Evolutionary conservation across 2,888 invertebrate genomes (phyloP).

Genomic region (Lycocerus yunnanus): DNA sequence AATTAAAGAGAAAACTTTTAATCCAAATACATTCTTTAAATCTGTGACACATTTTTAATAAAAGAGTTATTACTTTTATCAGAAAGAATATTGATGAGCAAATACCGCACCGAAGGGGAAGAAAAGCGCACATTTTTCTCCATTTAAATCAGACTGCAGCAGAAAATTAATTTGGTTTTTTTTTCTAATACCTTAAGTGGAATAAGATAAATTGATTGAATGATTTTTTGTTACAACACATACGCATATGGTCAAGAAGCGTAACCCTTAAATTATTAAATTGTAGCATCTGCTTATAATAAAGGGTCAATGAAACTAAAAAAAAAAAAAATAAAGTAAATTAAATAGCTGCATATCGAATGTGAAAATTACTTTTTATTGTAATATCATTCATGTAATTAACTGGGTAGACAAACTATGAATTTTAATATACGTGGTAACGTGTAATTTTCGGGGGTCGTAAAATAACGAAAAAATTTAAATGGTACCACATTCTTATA

Average conservation of each 20-base stretch:
- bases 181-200: slow-evolving; percentile 1
- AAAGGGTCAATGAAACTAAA: slow-evolving; percentile 16
- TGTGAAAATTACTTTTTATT: slow-evolving; percentile 33
- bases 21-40: slow-evolving; percentile 36
- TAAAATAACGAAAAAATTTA: background rate
- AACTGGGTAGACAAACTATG: slow-evolving; percentile 15
- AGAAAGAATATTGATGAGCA: slow-evolving; percentile 30
- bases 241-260: slow-evolving; percentile 26
- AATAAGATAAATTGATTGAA: slow-evolving; percentile 9
- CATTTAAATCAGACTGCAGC: background rate
- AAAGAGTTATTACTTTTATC: slow-evolving; percentile 37
- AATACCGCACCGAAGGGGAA: slow-evolving; percentile 8
- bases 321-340: slow-evolving; percentile 27
- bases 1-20: slow-evolving; percentile 37
- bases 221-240: background rate
- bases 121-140: slow-evolving; percentile 5
- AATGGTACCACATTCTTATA: background rate
- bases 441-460: slow-evolving; percentile 4
- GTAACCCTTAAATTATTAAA: slow-evolving; percentile 28
- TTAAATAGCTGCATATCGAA: slow-evolving; percentile 33
- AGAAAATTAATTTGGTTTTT: background rate
- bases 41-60: slow-evolving; percentile 40
- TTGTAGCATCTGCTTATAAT: slow-evolving; percentile 25
- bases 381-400: slow-evolving; percentile 31
- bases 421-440: background rate